A percentile compares a stretch with the other conserved stretches of the same genome.
Conservation (phyloP, 2,113 vertebrate genomes). For the Riparia riparia region DNA sequence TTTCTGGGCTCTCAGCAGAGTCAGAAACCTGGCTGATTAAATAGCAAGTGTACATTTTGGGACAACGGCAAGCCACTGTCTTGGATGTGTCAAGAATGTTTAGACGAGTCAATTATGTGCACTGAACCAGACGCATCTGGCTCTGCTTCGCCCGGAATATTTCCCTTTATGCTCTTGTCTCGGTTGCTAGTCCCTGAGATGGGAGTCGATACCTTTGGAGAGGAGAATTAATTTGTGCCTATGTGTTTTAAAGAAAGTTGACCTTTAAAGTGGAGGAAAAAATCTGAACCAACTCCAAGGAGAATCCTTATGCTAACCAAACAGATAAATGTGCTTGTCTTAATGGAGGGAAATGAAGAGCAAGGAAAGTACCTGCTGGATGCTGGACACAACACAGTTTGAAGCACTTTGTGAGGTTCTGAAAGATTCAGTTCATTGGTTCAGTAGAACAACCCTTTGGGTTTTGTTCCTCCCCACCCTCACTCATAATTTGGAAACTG, state of each 20-base stretch:
- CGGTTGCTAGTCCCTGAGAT: neutral
- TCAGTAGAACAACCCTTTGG: neutral
- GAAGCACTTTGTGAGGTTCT: neutral
- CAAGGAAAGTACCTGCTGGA: neutral
- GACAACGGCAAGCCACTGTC: neutral
- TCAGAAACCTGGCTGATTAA: neutral
- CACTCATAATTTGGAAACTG: neutral
- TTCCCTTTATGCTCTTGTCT: neutral
- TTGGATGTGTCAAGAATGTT: neutral
- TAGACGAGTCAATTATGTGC: rapidly evolving
- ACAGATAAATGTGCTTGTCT: neutral
- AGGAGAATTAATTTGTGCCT: neutral
- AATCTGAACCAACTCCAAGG: neutral
- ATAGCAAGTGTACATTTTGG: neutral
- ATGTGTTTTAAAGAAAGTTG: neutral
- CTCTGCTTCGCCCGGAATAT: neutral
- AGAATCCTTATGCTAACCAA: neutral
- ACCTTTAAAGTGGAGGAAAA: conserved; percentile 9
- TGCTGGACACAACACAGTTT: neutral
- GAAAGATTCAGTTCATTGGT: neutral
- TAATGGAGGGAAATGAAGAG: neutral
- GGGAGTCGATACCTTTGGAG: neutral
- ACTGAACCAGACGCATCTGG: neutral
- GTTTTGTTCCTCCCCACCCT: neutral
- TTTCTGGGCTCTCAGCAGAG: neutral